Conservation (phyloP, 1,140 invertebrate species). For the Hyphantria cunea region DNA sequence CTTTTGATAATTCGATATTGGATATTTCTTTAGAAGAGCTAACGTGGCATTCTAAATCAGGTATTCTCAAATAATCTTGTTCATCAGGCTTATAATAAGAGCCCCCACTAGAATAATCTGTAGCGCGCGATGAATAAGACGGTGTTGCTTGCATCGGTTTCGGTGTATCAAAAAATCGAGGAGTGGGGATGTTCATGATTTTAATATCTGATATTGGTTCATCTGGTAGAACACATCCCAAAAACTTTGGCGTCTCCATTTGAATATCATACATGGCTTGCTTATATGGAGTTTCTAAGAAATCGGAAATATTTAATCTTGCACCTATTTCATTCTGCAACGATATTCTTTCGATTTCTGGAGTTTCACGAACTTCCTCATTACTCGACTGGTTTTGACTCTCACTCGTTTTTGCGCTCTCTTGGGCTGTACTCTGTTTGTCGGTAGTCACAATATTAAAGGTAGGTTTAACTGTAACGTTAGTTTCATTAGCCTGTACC, state of each 20-base stretch:
- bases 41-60: slow-evolving; percentile 43
- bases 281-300: slow-evolving; percentile 74
- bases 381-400: slow-evolving; percentile 46
- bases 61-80: slow-evolving; percentile 59
- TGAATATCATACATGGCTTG: slow-evolving; percentile 75
- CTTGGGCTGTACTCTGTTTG: neutral
- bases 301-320: slow-evolving; percentile 70
- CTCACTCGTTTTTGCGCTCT: slow-evolving; percentile 32
- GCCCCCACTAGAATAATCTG: slow-evolving; percentile 75
- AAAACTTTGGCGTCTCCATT: slow-evolving; percentile 74
- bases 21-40: slow-evolving; percentile 35
- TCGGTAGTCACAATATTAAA: slow-evolving; percentile 51
- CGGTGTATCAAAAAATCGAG: slow-evolving; percentile 66
- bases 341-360: slow-evolving; percentile 60
- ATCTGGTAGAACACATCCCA: slow-evolving; percentile 62
- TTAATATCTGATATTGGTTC: slow-evolving; percentile 75
- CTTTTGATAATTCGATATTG: slow-evolving; percentile 32
- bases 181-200: slow-evolving; percentile 74
- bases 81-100: slow-evolving; percentile 78
- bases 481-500: slow-evolving; percentile 12
- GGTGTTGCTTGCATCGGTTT: slow-evolving; percentile 59
- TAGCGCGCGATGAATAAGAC: slow-evolving; percentile 69
- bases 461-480: slow-evolving; percentile 45
- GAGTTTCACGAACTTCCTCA: slow-evolving; percentile 55
- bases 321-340: slow-evolving; percentile 68